Conservation (phyloP, 1,140 invertebrate species). For the Leptopilina clavipes region DNA sequence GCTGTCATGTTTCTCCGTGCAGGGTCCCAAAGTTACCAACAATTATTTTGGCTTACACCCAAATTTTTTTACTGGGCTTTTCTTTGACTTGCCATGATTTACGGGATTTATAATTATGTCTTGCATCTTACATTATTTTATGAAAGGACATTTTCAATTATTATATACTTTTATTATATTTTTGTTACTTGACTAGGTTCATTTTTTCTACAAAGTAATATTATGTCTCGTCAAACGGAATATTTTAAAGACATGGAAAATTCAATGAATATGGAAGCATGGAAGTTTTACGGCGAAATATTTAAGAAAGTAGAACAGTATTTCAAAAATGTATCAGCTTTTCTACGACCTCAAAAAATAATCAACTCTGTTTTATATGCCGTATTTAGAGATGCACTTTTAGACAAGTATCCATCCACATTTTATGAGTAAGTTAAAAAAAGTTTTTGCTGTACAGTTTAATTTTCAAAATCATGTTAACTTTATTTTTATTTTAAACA, state of each 20-base stretch:
- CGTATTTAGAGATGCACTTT: conserved; percentile 75
- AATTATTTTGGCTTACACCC: too few relatives aligned
- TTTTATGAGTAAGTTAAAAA: conserved; percentile 75
- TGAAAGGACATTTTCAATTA: too few relatives aligned
- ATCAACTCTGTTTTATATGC: conserved; percentile 71
- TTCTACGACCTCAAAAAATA: conserved; percentile 63
- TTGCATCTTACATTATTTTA: too few relatives aligned
- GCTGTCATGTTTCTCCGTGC: too few relatives aligned
- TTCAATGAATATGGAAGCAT: conserved; percentile 74
- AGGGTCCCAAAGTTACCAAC: too few relatives aligned
- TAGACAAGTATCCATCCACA: conserved; percentile 71
- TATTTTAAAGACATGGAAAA: conserved; percentile 75
- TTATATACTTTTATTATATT: neutral
- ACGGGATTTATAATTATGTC: too few relatives aligned
- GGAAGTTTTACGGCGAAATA: conserved; percentile 75
- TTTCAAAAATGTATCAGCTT: neutral
- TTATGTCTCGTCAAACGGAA: conserved; percentile 74
- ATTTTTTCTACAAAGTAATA: conserved; percentile 76
- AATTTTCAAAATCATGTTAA: too few relatives aligned
- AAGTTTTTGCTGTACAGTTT: too few relatives aligned
- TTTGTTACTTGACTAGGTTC: conserved; percentile 67
- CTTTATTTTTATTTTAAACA: too few relatives aligned
- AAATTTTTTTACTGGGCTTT: too few relatives aligned
- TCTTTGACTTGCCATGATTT: too few relatives aligned
- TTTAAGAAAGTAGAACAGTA: conserved; percentile 64